Conservation (phyloP, 2,797 vertebrate species). For the Varecia variegata region DNA sequence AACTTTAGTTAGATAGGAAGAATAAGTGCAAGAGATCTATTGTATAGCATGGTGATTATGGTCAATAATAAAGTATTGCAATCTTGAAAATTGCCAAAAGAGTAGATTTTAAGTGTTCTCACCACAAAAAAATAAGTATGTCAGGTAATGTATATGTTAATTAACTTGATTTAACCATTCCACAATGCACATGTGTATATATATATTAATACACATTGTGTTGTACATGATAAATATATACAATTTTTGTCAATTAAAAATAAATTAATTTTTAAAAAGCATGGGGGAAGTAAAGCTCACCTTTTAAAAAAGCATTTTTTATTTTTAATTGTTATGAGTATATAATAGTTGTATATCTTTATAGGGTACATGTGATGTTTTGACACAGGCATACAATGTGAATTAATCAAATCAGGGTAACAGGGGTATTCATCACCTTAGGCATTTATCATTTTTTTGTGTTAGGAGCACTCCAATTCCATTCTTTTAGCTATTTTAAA, state of each 20-base stretch:
- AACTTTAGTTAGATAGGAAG: neutral
- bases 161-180: neutral
- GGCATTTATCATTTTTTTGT: neutral
- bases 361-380: neutral
- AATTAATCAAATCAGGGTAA: neutral
- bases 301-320: neutral
- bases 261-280: neutral
- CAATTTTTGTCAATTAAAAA: neutral
- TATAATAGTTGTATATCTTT: neutral
- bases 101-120: neutral
- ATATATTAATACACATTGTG: neutral
- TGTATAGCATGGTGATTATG: neutral
- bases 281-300: neutral
- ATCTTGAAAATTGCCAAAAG: neutral
- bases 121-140: neutral
- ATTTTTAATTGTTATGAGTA: neutral
- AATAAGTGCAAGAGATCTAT: neutral
- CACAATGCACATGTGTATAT: neutral
- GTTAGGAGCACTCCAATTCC: neutral
- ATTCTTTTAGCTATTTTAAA: neutral
- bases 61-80: neutral
- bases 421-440: neutral
- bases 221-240: neutral
- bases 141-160: neutral
- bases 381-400: neutral